These are phyloP conservation scores for Limnothrissa miodon DNA, from an alignment of 2,113 vertebrate species.

Conservation along the genomic window DNA sequence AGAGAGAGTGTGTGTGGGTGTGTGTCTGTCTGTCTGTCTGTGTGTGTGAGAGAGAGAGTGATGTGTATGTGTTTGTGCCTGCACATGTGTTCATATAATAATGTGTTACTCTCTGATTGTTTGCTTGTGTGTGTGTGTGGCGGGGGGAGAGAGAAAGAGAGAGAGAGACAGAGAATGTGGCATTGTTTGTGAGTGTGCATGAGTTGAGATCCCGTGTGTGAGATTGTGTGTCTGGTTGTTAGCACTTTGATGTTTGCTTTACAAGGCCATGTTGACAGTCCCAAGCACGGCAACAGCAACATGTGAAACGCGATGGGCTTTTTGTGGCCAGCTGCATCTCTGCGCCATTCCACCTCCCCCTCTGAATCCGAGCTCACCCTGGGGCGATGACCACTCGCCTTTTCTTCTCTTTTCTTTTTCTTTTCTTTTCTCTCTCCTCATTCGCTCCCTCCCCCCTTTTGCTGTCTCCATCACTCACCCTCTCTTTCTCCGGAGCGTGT, in stretches of 20 bases:
- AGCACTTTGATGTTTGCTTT: background rate
- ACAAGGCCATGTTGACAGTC: background rate
- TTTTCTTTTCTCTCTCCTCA: background rate
- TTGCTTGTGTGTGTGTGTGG: background rate
- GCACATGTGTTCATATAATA: too few relatives aligned
- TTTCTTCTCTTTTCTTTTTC: background rate
- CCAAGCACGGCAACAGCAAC: background rate
- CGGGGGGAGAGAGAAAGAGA: too few relatives aligned
- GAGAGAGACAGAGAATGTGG: too few relatives aligned
- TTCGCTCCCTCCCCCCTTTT: background rate
- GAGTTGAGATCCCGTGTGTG: background rate
- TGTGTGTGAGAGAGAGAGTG: too few relatives aligned
- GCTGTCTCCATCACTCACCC: background rate
- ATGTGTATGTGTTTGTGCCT: too few relatives aligned
- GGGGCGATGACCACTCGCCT: background rate
- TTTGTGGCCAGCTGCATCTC: background rate
- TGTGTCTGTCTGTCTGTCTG: background rate
- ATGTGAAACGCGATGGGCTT: background rate
- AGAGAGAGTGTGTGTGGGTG: background rate
- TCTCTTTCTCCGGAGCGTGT: background rate
- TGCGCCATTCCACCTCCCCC: background rate
- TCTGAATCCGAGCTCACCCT: background rate
- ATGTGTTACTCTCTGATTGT: background rate
- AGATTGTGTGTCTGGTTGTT: constrained; percentile 45
- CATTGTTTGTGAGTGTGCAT: background rate